Conservation (phyloP, 2,888 invertebrate species). For the Euplexia lucipara region DNA sequence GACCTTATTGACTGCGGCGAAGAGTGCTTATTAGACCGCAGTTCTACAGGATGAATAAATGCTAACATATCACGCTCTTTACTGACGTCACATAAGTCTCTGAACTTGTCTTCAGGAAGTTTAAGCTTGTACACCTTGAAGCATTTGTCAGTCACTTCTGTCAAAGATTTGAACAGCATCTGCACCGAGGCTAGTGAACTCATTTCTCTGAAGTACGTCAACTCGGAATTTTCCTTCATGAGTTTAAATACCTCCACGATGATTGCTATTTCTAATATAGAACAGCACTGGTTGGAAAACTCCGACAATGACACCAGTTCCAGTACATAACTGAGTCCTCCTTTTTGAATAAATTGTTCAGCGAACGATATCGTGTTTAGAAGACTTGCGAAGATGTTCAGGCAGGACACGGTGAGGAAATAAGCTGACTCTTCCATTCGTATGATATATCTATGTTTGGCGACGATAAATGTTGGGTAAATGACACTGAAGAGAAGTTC, state of each 20-base stretch:
- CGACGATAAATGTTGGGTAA: conserved; percentile 91
- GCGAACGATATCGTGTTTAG: conserved; percentile 90
- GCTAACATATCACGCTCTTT: conserved; percentile 75
- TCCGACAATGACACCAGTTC: conserved; percentile 88
- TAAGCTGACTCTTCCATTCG: conserved; percentile 87
- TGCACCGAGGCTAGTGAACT: conserved; percentile 82
- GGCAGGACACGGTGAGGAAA: conserved; percentile 91
- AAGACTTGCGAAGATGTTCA: conserved; percentile 91
- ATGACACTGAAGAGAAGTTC: conserved; percentile 92
- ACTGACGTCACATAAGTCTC: conserved; percentile 77
- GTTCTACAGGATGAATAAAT: conserved; percentile 54
- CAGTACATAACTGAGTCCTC: conserved; percentile 90
- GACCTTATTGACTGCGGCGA: conserved; percentile 69
- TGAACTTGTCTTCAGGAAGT: conserved; percentile 76
- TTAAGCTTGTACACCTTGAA: conserved; percentile 80
- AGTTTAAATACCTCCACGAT: conserved; percentile 91
- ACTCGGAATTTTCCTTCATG: conserved; percentile 78
- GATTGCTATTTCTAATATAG: conserved; percentile 91
- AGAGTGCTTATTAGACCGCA: conserved; percentile 63
- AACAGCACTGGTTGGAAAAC: conserved; percentile 91
- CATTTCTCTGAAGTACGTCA: conserved; percentile 80
- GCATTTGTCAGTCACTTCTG: conserved; percentile 81
- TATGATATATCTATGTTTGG: conserved; percentile 88
- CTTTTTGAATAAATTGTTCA: conserved; percentile 91
- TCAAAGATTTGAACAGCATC: conserved; percentile 84